Evolutionary conservation across 2,113 vertebrate species (phyloP), one percentile per base, ranked within the genome.

Genomic region (Ophiodon elongatus): DNA sequence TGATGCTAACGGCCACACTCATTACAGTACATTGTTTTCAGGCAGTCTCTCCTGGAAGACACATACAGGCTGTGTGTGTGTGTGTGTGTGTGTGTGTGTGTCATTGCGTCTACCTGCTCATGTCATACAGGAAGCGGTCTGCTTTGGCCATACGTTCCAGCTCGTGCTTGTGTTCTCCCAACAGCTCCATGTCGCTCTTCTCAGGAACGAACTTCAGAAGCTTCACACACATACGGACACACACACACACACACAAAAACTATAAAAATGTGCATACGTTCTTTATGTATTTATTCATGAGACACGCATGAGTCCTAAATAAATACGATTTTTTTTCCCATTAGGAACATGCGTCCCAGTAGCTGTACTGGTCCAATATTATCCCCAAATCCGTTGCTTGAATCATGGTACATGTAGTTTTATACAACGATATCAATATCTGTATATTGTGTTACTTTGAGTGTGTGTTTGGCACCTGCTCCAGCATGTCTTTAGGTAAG

Each of bases 161-260:
- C 57, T 93, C 92, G 14, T 91, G 89, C 47, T 89, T 91, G 87
- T 93, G 92, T 62, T 91, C 90, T 15, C 90, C 90, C 21, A 93
- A 76, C n/a, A 93, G 78, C 45, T 93, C 92, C 0, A 89, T 52
- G 78, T 93, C 92, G 5, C 80, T 89, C 37, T 93, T 93, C 77
- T 93, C 92, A 64, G 92, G 92, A 56, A 93, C 52, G 71, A 89
- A 93, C 73, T 91, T 93, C 35, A 93, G 54, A n/a, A 93, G 91
- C 91, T 93, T 60, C 33, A 72, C 35, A 70, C 45, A 78, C 33
- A 84, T 0, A 86, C 47, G 63, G 7, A 66, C 19, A 71, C 2
- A 31, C 25, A 76, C 19, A 66, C 35, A 41, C 37, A 27, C 39
- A 66, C n/a, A 66, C 63, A 65, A n/a, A 21, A 4, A 71, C 1